phyloP scores from a whole-genome alignment of 2,113 vertebrate genomes.

The Seriola quinqueradiata region DNA sequence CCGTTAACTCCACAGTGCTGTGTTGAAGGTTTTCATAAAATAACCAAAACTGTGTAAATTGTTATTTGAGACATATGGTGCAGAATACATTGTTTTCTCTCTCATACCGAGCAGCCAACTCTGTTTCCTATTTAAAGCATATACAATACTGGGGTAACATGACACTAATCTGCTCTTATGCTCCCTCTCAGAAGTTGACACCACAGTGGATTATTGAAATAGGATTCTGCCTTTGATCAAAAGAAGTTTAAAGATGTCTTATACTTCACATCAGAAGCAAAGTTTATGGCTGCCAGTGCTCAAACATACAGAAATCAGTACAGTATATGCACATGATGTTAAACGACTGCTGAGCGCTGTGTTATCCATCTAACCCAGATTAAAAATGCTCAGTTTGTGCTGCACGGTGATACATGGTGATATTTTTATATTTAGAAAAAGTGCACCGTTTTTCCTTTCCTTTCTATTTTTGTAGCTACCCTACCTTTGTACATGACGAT shows the following conservation, averaged over 20 bases:
- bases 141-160: slow-evolving; percentile 31
- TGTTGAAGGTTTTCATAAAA: background rate
- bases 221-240: slow-evolving; percentile 61
- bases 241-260: slow-evolving; percentile 34
- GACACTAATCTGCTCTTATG: slow-evolving; percentile 58
- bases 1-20: too few relatives aligned
- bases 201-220: slow-evolving; percentile 59
- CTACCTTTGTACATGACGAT: too few relatives aligned
- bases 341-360: background rate
- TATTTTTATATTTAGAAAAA: background rate
- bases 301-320: too few relatives aligned
- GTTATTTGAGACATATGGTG: background rate
- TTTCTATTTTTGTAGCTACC: too few relatives aligned
- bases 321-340: background rate
- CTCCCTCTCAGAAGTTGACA: slow-evolving; percentile 48
- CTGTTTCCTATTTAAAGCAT: slow-evolving; percentile 10
- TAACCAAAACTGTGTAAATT: background rate
- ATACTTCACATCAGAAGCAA: slow-evolving; percentile 26
- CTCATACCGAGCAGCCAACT: background rate
- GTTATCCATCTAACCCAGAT: background rate
- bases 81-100: background rate
- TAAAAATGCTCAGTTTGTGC: too few relatives aligned
- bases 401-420: too few relatives aligned
- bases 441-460: background rate
- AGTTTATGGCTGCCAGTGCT: slow-evolving; percentile 5